Conservation (phyloP, 1,140 invertebrate genomes). For the Muscidifurax raptorellus region DNA sequence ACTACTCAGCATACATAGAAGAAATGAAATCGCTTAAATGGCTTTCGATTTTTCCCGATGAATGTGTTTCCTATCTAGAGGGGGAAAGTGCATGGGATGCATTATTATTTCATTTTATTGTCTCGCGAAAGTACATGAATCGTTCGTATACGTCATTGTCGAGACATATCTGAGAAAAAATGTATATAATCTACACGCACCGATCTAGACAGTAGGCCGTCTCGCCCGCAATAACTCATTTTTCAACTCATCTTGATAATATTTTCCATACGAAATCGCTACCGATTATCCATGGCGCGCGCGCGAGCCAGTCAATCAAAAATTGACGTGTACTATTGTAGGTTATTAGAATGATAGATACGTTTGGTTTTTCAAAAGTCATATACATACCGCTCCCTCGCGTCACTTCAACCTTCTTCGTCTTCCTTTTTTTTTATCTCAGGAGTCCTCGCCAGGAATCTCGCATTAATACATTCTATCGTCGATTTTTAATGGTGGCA, state of each 20-base stretch:
- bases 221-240: background rate
- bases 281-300: slow-evolving; percentile 19
- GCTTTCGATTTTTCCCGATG: background rate
- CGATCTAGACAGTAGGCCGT: slow-evolving; percentile 8
- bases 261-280: slow-evolving; percentile 27
- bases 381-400: background rate
- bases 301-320: slow-evolving; percentile 36
- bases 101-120: too few species aligned
- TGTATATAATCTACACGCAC: background rate
- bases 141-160: background rate
- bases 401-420: slow-evolving; percentile 8
- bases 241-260: slow-evolving; percentile 37
- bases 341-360: slow-evolving; percentile 36
- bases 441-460: background rate
- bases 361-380: slow-evolving; percentile 38
- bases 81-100: too few species aligned
- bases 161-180: background rate
- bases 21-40: slow-evolving; percentile 20
- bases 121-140: too few species aligned
- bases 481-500: slow-evolving; percentile 43
- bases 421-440: slow-evolving; percentile 9
- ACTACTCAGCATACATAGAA: background rate
- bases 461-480: slow-evolving; percentile 17
- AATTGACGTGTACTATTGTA: slow-evolving; percentile 29
- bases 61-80: too few species aligned